Conservation (phyloP, 2,797 vertebrate species). For the Sebastes itinus region DNA sequence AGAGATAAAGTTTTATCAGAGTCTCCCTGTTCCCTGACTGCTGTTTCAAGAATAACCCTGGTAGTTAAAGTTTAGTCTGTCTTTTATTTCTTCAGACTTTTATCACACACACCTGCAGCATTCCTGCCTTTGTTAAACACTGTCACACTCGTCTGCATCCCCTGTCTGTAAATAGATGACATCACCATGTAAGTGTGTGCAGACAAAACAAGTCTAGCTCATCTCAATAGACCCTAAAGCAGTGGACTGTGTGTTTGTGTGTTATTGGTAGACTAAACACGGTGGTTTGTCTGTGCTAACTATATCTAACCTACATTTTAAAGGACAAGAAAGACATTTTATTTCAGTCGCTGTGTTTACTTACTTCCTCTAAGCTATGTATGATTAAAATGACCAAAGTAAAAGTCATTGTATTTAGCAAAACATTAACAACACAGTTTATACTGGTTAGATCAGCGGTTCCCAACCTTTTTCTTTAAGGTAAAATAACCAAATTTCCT, state of each 20-base stretch:
- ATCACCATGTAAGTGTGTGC: conserved; percentile 37
- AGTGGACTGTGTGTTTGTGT: neutral
- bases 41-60: neutral
- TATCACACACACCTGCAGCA: conserved; percentile 65
- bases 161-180: conserved; percentile 55
- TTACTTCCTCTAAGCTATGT: neutral
- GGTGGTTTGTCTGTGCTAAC: neutral
- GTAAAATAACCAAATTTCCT: neutral
- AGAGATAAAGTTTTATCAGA: neutral
- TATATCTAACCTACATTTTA: conserved; percentile 23
- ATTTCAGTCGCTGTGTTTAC: neutral
- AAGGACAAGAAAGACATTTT: neutral
- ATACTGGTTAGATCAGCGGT: neutral
- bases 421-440: neutral
- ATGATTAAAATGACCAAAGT: neutral
- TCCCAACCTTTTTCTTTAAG: neutral
- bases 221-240: neutral
- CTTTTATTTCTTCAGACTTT: conserved; percentile 18
- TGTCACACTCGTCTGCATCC: conserved; percentile 16
- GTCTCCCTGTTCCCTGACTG: neutral
- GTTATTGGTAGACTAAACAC: conserved; percentile 54
- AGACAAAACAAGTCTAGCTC: conserved; percentile 39
- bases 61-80: conserved; percentile 6
- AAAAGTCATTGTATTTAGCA: neutral
- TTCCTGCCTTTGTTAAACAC: conserved; percentile 56